Base-by-base conservation (phyloP, 1,140 invertebrate species). In the Anoplophora glabripennis region DNA sequence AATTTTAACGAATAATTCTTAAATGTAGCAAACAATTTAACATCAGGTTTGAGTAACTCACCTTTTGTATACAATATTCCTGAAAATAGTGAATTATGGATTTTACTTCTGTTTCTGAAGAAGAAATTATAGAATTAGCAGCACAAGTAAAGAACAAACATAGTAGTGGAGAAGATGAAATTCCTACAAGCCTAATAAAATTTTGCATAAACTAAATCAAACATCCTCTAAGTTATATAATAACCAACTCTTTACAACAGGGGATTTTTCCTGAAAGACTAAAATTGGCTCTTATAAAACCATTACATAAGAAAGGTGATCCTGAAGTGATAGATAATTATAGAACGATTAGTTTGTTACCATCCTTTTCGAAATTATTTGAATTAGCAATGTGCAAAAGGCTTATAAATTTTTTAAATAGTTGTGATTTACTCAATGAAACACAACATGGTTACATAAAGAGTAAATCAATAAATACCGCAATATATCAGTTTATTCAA, bases 301-400 rank as follows among this genome's bases (percentile, higher is more conserved):
- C 36, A 37, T 8, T 44, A 9, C 15, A 44, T 14, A 44, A 44
- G 12, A 44, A 14, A 44, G 12, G 7, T 44, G 41, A 44, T 44
- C 41, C 36, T 11, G 15, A 44, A 11, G 41, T 11, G 15, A 44
- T 44, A 44, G 9, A 14, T 14, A 44, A 44, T 44, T 44, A 44
- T 14, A 44, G 41, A 44, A 9, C 41, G 15, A 44, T 44, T 11
- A 44, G 41, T 14, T 14, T 44, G 8, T 44, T 44, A 44, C 15
- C 41, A 9, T 44, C 41, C 41, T 44, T 44, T 44, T 44, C 12
- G 7, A 44, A 44, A 44, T 7, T 14, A 7, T 44, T 44, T 44
- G 41, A 44, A 44, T 11, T 14, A 44, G 41, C 41, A 44, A 44
- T 44, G 41, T 44, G 41, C 41, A 44, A 44, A 11, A 9, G 36